phyloP scores from a whole-genome alignment of 2,888 invertebrate genomes.

The Arctia plantaginis region DNA sequence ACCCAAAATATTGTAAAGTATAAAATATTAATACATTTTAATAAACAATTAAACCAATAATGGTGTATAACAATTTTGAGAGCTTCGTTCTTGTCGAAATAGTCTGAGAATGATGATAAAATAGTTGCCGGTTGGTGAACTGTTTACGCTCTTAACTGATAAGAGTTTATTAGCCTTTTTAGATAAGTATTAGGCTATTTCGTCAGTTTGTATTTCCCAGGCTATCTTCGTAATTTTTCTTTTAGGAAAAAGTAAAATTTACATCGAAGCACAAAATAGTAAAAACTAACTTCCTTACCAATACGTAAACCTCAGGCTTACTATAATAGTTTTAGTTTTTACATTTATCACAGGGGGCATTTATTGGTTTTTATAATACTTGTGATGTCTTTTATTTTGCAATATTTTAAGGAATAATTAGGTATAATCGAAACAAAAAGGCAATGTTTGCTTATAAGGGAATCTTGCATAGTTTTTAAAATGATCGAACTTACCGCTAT shows the following conservation, averaged over 20 bases:
- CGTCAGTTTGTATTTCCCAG: background rate
- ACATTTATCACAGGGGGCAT: background rate
- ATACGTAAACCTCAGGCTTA: background rate
- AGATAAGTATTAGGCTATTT: slow-evolving; percentile 16
- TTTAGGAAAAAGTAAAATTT: background rate
- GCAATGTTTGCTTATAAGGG: no score
- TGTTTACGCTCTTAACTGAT: slow-evolving; percentile 55
- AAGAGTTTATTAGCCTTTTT: slow-evolving; percentile 37
- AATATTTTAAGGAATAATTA: background rate
- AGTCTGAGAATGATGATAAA: slow-evolving; percentile 43
- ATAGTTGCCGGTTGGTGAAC: slow-evolving; percentile 57
- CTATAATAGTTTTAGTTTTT: no score
- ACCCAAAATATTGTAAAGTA: background rate
- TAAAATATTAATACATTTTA: background rate
- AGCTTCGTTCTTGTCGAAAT: slow-evolving; percentile 19
- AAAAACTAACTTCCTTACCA: no score
- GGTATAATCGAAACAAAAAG: no score
- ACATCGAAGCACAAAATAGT: no score
- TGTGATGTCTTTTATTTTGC: background rate
- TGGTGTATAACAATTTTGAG: slow-evolving; percentile 13
- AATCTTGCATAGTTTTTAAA: no score
- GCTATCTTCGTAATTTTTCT: background rate
- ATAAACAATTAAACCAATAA: slow-evolving; percentile 8
- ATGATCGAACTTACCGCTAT: no score
- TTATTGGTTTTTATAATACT: background rate